Evolutionary conservation across 2,797 vertebrate species (phyloP).

Genomic region (Lepilemur septentrionalis): DNA sequence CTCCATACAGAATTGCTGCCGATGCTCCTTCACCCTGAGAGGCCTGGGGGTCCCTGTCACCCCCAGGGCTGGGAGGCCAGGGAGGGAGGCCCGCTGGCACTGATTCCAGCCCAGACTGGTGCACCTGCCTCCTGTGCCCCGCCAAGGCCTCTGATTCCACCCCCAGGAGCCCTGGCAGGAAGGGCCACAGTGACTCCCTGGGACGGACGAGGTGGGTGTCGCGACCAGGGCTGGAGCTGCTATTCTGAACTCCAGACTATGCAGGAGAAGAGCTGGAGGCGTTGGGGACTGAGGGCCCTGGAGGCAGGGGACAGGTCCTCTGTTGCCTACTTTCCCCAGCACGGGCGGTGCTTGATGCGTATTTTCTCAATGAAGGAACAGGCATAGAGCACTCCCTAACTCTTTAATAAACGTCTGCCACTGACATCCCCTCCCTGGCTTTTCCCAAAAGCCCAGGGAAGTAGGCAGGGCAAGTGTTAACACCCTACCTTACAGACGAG

Average conservation of each 20-base stretch:
- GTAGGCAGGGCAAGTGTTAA: not conserved
- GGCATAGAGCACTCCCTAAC: not conserved
- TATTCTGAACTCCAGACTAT: not conserved
- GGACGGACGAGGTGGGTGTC: no score
- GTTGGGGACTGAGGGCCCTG: not conserved
- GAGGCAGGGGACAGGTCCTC: not conserved
- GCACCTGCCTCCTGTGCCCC: no score
- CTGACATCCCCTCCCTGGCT: not conserved
- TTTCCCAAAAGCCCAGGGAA: not conserved
- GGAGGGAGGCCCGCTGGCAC: not conserved
- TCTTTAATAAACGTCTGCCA: not conserved
- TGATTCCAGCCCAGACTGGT: not conserved
- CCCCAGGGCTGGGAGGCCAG: not conserved
- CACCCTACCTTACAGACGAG: not conserved
- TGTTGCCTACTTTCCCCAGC: not conserved
- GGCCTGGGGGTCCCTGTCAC: not conserved
- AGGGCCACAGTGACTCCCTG: no score
- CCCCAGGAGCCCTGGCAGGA: rapidly evolving
- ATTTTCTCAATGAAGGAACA: not conserved
- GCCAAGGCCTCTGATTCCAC: not conserved
- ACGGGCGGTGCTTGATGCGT: not conserved
- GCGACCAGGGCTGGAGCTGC: not conserved
- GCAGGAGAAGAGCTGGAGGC: not conserved
- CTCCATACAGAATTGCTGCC: rapidly evolving
- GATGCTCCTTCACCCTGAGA: not conserved